phyloP scores from a whole-genome alignment of 2,888 invertebrate species.

The Lithophane semibrunnea region DNA sequence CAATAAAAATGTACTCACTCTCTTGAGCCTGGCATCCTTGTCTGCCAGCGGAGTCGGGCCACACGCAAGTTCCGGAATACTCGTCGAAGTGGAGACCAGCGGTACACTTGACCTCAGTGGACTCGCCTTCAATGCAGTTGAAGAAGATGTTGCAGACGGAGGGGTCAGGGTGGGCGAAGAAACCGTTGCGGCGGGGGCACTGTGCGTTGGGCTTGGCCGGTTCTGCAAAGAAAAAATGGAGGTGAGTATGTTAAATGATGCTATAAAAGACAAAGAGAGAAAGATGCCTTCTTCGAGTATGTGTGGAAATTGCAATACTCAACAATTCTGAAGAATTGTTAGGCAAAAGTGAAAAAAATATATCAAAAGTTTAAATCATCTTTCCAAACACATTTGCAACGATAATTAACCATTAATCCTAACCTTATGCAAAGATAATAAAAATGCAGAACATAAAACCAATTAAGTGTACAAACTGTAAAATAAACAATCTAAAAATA shows the following conservation, averaged over 20 bases:
- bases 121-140: slow-evolving; percentile 97
- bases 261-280: neutral
- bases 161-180: slow-evolving; percentile 97
- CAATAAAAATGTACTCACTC: slow-evolving; percentile 82
- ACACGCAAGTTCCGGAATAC: slow-evolving; percentile 96
- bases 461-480: slow-evolving; percentile 17
- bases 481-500: slow-evolving; percentile 37
- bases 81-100: slow-evolving; percentile 97
- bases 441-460: slow-evolving; percentile 9
- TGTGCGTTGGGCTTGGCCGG: slow-evolving; percentile 92
- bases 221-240: slow-evolving; percentile 88
- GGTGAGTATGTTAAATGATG: neutral
- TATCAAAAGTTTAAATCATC: neutral
- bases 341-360: neutral
- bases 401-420: neutral
- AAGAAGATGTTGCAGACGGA: slow-evolving; percentile 95
- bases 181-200: slow-evolving; percentile 96
- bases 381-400: slow-evolving; percentile 1
- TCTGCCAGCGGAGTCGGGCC: slow-evolving; percentile 95
- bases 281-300: neutral
- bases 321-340: neutral
- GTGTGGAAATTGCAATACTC: neutral
- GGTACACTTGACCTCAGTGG: slow-evolving; percentile 95
- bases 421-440: slow-evolving; percentile 24
- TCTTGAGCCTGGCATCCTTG: slow-evolving; percentile 92